Conservation (phyloP, 2,888 invertebrate genomes). For the Pyrochroa serraticornis region DNA sequence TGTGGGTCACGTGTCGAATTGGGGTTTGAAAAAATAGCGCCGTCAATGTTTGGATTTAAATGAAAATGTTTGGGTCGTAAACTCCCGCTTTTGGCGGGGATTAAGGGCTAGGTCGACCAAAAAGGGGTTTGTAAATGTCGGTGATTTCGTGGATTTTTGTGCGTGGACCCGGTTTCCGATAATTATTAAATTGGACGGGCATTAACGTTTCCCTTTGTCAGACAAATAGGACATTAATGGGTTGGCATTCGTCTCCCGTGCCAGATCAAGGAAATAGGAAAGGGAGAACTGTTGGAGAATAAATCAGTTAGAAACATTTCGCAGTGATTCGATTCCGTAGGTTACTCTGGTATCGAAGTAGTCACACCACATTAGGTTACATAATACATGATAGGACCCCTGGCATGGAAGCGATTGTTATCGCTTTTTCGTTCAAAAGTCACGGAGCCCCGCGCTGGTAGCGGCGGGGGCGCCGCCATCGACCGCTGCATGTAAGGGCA, state of each 20-base stretch:
- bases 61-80: no score
- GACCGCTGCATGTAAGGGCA: conserved; percentile 54
- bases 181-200: neutral
- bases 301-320: conserved; percentile 26
- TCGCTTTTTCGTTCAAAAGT: conserved; percentile 52
- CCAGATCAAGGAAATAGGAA: conserved; percentile 5
- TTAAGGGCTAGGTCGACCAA: no score
- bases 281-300: conserved; percentile 5
- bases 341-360: conserved; percentile 36
- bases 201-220: neutral
- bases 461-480: conserved; percentile 39
- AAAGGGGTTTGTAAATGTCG: no score
- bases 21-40: no score
- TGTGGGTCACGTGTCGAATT: no score
- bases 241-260: neutral
- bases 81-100: no score
- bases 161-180: neutral
- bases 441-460: conserved; percentile 33
- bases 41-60: no score
- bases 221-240: conserved; percentile 1
- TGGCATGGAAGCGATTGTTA: conserved; percentile 52
- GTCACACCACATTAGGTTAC: conserved; percentile 52
- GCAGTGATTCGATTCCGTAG: conserved; percentile 22
- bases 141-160: neutral
- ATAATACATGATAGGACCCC: conserved; percentile 52